Conservation (phyloP, 2,888 invertebrate species). For the Latrodectus hesperus region DNA sequence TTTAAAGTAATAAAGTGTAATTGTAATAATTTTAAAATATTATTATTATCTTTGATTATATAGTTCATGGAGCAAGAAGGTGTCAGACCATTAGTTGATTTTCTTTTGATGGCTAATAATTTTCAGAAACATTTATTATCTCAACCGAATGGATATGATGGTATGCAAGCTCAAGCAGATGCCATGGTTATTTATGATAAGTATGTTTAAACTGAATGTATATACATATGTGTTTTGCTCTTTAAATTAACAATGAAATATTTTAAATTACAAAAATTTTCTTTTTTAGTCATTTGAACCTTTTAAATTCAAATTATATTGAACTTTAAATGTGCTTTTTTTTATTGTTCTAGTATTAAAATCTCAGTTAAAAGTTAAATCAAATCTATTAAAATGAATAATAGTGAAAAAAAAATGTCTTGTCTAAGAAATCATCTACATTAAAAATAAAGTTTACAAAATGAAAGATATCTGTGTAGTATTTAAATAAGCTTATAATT, state of each 20-base stretch:
- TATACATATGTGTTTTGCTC: too few species aligned
- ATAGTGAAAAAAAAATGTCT: neutral
- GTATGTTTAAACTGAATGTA: constrained; percentile 74
- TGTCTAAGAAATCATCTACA: too few species aligned
- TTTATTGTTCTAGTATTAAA: neutral
- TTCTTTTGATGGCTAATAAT: constrained; percentile 91
- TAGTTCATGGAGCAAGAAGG: constrained; percentile 92
- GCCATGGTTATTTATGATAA: constrained; percentile 97
- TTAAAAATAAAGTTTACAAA: too few species aligned
- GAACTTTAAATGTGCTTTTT: neutral
- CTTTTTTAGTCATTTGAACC: neutral
- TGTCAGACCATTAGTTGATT: constrained; percentile 85
- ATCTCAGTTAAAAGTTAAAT: neutral
- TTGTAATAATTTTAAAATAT: neutral
- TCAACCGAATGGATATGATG: constrained; percentile 79
- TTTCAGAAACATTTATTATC: constrained; percentile 84
- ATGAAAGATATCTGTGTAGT: too few species aligned
- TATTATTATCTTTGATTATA: neutral
- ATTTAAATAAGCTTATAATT: too few species aligned
- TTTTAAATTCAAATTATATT: neutral
- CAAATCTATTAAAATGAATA: neutral
- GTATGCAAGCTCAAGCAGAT: constrained; percentile 83
- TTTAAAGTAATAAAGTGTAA: neutral
- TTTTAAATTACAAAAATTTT: neutral
- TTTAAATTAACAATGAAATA: too few species aligned